Conservation (phyloP, 35 echinoderm and acorn worm genomes). For the Amphiura filiformis region DNA sequence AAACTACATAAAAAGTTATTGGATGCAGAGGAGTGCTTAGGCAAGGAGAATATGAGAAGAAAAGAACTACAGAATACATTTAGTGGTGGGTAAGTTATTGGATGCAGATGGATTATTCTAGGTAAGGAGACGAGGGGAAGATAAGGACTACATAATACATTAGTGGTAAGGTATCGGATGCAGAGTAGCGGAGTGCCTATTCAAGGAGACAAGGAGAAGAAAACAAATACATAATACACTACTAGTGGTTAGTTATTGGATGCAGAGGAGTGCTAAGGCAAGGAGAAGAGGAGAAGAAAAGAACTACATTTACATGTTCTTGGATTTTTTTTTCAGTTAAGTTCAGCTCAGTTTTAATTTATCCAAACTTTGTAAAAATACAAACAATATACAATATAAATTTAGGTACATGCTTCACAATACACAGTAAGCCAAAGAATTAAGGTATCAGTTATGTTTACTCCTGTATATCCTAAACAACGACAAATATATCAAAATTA, state of each 20-base stretch:
- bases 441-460: too few relatives aligned
- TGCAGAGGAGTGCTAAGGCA: slow-evolving; percentile 67
- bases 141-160: slow-evolving; percentile 82
- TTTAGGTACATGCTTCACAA: too few relatives aligned
- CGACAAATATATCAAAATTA: too few relatives aligned
- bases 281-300: slow-evolving; percentile 65
- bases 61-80: slow-evolving; percentile 30
- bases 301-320: slow-evolving; percentile 74
- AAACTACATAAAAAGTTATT: slow-evolving; percentile 70
- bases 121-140: slow-evolving; percentile 74
- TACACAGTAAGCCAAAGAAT: too few relatives aligned
- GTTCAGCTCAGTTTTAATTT: too few relatives aligned
- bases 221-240: background rate
- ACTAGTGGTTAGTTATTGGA: slow-evolving; percentile 42
- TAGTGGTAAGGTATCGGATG: slow-evolving; percentile 75
- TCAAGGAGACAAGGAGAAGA: slow-evolving; percentile 71
- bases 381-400: too few relatives aligned
- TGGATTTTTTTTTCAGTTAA: background rate
- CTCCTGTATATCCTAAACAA: too few relatives aligned
- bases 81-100: slow-evolving; percentile 38
- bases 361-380: too few relatives aligned
- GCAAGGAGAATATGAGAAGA: slow-evolving; percentile 52
- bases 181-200: slow-evolving; percentile 43
- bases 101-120: slow-evolving; percentile 57
- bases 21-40: too few relatives aligned